Base-by-base conservation (phyloP, 2,113 vertebrate genomes). In the Mellivora capensis region DNA sequence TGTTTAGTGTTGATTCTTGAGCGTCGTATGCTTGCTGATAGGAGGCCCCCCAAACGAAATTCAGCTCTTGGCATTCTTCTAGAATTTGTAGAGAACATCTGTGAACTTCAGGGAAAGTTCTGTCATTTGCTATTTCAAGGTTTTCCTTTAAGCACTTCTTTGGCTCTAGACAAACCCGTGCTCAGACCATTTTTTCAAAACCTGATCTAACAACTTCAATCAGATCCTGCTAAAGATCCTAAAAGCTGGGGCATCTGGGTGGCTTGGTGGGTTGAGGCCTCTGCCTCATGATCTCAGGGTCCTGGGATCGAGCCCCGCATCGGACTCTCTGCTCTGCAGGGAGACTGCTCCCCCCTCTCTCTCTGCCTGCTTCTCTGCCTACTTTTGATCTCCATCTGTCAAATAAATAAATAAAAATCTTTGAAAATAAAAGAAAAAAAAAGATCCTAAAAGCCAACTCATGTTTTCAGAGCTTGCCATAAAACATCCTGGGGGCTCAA, bases 51-150 rank as follows among this genome's bases (percentile, higher is more conserved):
- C 29, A 62, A 92, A 82, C 37, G 44, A 91, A 88, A 88, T 93
- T 86, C 62, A 86, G 31, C 47, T 64, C 42, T 97, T 95, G 83
- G 67, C 72, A 87, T 62, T 37, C n/a, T 89, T 88, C 18, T 89
- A 83, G 15, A 37, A 42, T 91, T 93, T 83, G 67, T 52, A 82
- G 86, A 77, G 54, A 95, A 86, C 61, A 97, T 95, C 95, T 98
- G 82, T 25, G 37, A 91, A 72, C 37, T 71, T 74, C 37, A n/a
- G 72, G 54, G 31, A 54, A 93, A 86, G n/a, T 61, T 93, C 93
- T 80, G 13, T 39, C 72, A 49, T 87, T 67, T 79, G 47, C 79
- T 87, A 9, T 77, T 74, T 94, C 67, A 54, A 93, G 57, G 52
- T 59, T 87, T 95, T 89, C 52, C 95, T 79, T 85, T 39, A 94